Conservation (phyloP, 53 echinoderm and acorn worm species). For the Arbacia lixula region DNA sequence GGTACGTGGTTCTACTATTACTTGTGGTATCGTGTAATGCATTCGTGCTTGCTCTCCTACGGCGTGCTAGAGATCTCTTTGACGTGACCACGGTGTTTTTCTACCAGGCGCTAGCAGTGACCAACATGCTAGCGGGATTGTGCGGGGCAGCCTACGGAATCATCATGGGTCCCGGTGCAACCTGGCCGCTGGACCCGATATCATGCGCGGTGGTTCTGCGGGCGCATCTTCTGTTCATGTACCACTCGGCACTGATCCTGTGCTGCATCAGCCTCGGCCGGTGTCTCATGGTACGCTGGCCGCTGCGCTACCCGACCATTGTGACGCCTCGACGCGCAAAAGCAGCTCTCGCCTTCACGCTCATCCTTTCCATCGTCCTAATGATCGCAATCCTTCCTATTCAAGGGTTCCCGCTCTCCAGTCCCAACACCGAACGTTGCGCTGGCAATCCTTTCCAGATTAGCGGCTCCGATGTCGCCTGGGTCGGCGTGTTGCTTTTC, state of each 20-base stretch:
- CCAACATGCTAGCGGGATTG: conserved; percentile 32
- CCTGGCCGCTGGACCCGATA: conserved; percentile 23
- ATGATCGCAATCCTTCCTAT: conserved; percentile 20
- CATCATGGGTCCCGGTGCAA: conserved; percentile 29
- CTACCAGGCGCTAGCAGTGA: conserved; percentile 28
- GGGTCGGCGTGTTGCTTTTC: conserved; percentile 28
- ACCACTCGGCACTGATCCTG: conserved; percentile 34
- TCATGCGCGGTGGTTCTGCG: conserved; percentile 29
- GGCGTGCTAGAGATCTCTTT: conserved; percentile 9
- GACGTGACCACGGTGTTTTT: conserved; percentile 41
- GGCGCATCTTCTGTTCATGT: conserved; percentile 28
- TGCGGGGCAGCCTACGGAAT: conserved; percentile 30
- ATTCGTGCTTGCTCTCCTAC: neutral
- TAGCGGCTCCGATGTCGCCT: conserved; percentile 27
- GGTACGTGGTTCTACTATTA: neutral
- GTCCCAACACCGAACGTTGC: neutral
- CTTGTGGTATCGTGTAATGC: conserved; percentile 10
- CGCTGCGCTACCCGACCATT: conserved; percentile 42
- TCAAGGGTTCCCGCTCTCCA: conserved; percentile 12
- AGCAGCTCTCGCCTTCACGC: neutral
- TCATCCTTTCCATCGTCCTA: neutral
- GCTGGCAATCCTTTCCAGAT: conserved; percentile 36
- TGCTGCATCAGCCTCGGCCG: conserved; percentile 46
- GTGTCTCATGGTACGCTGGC: conserved; percentile 26
- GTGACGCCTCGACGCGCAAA: conserved; percentile 24